Conservation (phyloP, 2,113 vertebrate species). For the Muntiacus muntjak region DNA sequence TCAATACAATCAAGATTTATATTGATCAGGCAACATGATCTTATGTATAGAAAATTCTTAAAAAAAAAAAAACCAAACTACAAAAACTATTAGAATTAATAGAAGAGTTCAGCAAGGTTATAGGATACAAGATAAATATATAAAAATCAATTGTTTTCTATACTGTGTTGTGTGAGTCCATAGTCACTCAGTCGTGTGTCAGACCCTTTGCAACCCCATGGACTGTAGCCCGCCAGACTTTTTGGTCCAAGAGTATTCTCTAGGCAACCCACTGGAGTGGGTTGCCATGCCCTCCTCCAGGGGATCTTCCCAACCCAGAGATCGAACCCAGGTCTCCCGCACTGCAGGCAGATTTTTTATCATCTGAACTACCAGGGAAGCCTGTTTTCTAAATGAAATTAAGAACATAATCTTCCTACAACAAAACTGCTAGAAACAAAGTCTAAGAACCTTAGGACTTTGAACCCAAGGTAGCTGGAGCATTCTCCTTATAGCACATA, state of each 20-base stretch:
- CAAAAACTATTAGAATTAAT: background rate
- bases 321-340: background rate
- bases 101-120: background rate
- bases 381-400: background rate
- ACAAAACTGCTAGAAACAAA: background rate
- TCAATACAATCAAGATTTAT: background rate
- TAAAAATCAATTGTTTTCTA: background rate
- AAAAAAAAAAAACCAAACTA: background rate
- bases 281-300: background rate
- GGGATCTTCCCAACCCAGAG: background rate
- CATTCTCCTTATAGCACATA: background rate
- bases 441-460: background rate
- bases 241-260: background rate
- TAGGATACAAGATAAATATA: background rate
- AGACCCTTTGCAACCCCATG: background rate
- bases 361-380: background rate
- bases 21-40: background rate
- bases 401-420: background rate
- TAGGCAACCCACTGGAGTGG: background rate
- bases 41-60: background rate
- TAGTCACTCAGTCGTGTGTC: background rate
- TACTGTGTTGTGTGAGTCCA: background rate
- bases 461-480: background rate
- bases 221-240: background rate
- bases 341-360: background rate